phyloP scores from a whole-genome alignment of 2,797 vertebrate genomes.

The Chanos chanos region DNA sequence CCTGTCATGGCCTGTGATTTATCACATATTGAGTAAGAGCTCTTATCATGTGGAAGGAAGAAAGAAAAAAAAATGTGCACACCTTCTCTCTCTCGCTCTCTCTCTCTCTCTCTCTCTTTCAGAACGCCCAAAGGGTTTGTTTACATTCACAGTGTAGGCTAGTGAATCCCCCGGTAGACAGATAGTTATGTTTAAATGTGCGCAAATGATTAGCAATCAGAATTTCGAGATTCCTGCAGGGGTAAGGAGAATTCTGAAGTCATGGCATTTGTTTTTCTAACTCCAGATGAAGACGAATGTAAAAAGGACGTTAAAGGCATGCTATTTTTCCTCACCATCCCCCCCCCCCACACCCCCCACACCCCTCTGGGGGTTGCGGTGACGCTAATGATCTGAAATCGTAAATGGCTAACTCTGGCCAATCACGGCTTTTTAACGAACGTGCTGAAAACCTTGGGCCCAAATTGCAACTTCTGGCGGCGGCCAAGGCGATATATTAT shows the following conservation, averaged over 20 bases:
- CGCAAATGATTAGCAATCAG: constrained; percentile 31
- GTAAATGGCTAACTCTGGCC: neutral
- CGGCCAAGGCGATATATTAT: neutral
- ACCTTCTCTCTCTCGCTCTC: constrained; percentile 7
- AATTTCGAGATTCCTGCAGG: neutral
- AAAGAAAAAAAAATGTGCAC: constrained; percentile 28
- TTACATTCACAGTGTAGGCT: constrained; percentile 55
- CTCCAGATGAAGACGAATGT: constrained; percentile 26
- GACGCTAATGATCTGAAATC: too few relatives aligned
- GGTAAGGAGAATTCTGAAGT: neutral
- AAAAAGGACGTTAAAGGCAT: neutral
- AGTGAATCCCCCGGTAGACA: constrained; percentile 37
- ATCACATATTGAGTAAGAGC: constrained; percentile 71
- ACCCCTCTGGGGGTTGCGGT: neutral
- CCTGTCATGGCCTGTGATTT: constrained; percentile 71
- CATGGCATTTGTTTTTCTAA: constrained; percentile 4
- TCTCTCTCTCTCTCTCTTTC: constrained; percentile 21
- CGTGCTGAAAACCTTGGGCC: neutral
- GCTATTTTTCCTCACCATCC: too few relatives aligned
- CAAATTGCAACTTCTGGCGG: neutral
- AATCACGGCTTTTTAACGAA: neutral
- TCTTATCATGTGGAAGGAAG: constrained; percentile 54
- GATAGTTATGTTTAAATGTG: constrained; percentile 16
- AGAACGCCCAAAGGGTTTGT: constrained; percentile 56
- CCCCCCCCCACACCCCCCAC: neutral